These are phyloP conservation scores for Phrynocephalus versicolor DNA, from an alignment of 2,113 vertebrate species.

Conservation along the genomic window DNA sequence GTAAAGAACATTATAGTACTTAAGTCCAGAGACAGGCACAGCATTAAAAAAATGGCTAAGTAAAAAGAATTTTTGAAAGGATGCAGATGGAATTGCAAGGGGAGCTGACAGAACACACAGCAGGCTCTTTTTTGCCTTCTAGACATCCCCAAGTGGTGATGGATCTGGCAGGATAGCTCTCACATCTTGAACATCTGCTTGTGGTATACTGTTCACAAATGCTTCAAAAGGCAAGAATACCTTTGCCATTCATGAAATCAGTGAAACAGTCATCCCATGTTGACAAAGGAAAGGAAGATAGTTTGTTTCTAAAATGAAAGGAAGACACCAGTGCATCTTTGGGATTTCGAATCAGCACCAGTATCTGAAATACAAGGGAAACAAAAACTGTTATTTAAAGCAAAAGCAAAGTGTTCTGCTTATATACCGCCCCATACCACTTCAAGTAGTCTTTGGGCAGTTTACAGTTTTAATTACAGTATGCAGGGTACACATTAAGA, in stretches of 20 bases:
- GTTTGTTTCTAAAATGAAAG: slow-evolving; percentile 17
- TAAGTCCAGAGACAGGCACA: neutral
- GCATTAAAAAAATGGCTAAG: neutral
- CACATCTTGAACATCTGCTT: neutral
- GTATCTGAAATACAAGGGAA: neutral
- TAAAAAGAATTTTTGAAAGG: neutral
- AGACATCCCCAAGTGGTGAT: neutral
- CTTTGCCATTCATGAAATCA: slow-evolving; percentile 26
- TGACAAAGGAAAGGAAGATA: neutral
- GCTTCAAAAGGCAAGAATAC: neutral
- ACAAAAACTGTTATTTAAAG: neutral
- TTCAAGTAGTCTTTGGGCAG: no score
- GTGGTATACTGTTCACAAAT: neutral
- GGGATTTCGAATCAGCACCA: slow-evolving; percentile 29
- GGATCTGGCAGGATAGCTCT: neutral
- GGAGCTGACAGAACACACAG: neutral
- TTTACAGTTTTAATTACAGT: no score
- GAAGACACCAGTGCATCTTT: slow-evolving; percentile 24
- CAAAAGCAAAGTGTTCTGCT: no score
- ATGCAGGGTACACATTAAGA: no score
- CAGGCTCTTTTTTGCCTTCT: neutral
- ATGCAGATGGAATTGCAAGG: neutral
- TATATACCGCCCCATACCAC: no score
- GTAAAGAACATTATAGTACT: neutral
- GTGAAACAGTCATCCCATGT: slow-evolving; percentile 21